Conservation (phyloP, 2,113 vertebrate species). For the Lepisosteus oculatus region DNA sequence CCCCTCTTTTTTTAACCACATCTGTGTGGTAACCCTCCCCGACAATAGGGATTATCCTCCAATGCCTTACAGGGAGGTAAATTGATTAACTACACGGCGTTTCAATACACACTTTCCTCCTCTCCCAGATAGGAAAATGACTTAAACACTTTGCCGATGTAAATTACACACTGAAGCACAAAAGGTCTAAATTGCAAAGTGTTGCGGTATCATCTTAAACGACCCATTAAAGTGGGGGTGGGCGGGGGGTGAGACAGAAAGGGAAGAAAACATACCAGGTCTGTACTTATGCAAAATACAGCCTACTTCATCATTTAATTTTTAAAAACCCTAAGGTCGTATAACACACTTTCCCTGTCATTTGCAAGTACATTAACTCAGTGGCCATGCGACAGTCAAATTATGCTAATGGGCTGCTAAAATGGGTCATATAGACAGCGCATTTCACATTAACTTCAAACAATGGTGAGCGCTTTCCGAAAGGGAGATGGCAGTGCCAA, state of each 20-base stretch:
- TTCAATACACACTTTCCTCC: neutral
- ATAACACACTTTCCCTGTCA: slow-evolving; percentile 85
- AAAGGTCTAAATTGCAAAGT: slow-evolving; percentile 9
- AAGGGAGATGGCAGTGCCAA: slow-evolving; percentile 60
- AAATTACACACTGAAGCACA: neutral
- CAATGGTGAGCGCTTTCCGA: slow-evolving; percentile 61
- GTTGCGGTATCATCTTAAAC: slow-evolving; percentile 3
- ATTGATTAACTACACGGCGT: neutral
- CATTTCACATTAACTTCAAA: slow-evolving; percentile 74
- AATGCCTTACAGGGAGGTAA: neutral
- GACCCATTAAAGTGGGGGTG: neutral
- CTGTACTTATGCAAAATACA: slow-evolving; percentile 56
- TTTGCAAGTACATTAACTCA: slow-evolving; percentile 88
- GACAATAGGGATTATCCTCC: neutral
- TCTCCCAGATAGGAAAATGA: neutral
- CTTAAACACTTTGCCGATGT: neutral
- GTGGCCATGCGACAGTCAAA: slow-evolving; percentile 78
- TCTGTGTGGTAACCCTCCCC: neutral
- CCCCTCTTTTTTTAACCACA: neutral
- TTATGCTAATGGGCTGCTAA: slow-evolving; percentile 87
- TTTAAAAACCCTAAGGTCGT: slow-evolving; percentile 85
- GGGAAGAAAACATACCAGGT: slow-evolving; percentile 11
- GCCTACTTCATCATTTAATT: slow-evolving; percentile 79
- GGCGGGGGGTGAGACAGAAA: neutral
- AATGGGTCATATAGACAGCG: slow-evolving; percentile 80